Evolutionary conservation across 2,113 vertebrate genomes (phyloP), one percentile per base, ranked within the genome.

Genomic region (Probosciger aterrimus): DNA sequence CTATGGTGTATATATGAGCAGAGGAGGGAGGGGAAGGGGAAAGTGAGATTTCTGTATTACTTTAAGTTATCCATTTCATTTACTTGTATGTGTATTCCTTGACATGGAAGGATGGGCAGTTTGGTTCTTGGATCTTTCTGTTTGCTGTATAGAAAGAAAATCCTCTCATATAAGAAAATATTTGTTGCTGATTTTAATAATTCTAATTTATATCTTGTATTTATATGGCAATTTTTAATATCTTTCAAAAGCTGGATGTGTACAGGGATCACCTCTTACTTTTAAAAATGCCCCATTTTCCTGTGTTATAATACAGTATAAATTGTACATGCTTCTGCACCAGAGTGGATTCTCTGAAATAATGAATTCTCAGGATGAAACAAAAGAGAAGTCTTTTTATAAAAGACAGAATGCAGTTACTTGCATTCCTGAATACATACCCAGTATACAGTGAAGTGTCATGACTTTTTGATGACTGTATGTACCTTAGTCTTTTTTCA

Each of bases 51-150:
- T 85, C 82, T 93, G 10, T 67, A 78, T 86, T 86, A 60, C 60
- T 76, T 87, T 73, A 93, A 92, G 82, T 94, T 92, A 93, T 75
- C 68, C 5, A 35, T 93, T 93, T 93, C 9, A 37, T 81, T 92
- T 96, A 17, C 76, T 81, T 70, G 24, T 52, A 28, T 44, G 18
- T 49, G 28, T n/a, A 39, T 90, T 77, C 25, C n/a, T 92, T 86
- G 35, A 63, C 33, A 18, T 30, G 27, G 15, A 88, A 93, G 28
- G 50, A 70, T 46, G 17, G 22, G 13, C 18, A 37, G 6, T 86
- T 82, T 81, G 0, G 11, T 64, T 90, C 43, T 77, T 71, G 13
- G 18, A 64, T 90, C 19, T 81, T 88, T 79, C 41, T 70, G 7
- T 87, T 88, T 93, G 49, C 37, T 74, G 27, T 50, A 24, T 18